These are phyloP conservation scores for human (Homo sapiens) DNA, from an alignment of 2,113 vertebrate genomes.

Conservation along the genomic window GRCh38 chr2:175301001-175301500, in stretches of 20 bases:
- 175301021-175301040: accelerated
- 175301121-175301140: neutral
- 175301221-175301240: neutral
- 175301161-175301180: neutral
- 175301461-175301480: neutral
- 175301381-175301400: neutral
- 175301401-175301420: neutral
- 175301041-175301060: neutral
- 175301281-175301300: neutral
- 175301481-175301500: neutral
- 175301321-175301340: constrained; percentile 16
- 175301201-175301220: constrained; percentile 5
- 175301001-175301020: neutral
- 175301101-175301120: neutral
- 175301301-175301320: neutral
- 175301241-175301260: neutral
- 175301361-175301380: neutral
- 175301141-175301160: neutral
- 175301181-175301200: neutral
- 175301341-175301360: constrained; percentile 12
- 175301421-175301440: constrained; percentile 26
- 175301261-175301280: neutral
- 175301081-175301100: neutral
- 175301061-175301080: neutral
- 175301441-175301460: neutral